Conservation (phyloP, 2,113 vertebrate genomes). For the Gymnorhina tibicen region DNA sequence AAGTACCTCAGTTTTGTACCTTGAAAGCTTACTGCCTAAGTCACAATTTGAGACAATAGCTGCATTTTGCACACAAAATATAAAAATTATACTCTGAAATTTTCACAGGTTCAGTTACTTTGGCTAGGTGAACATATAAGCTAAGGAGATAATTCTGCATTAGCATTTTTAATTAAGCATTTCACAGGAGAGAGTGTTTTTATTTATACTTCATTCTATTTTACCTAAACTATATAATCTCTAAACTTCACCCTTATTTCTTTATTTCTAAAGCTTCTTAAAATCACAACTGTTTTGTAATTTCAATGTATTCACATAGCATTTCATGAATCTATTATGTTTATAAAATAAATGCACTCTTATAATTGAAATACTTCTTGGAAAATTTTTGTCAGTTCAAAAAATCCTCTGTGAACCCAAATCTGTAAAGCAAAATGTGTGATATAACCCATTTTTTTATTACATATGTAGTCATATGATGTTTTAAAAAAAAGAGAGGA, state of each 20-base stretch:
- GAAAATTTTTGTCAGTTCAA: not conserved
- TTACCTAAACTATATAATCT: not conserved
- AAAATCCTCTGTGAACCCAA: not conserved
- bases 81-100: not conserved
- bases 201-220: not conserved
- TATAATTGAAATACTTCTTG: not conserved
- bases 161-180: not conserved
- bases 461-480: not conserved
- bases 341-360: not conserved
- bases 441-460: not conserved
- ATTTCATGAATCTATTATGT: not conserved
- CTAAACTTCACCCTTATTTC: not conserved
- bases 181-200: not conserved
- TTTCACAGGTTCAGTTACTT: not conserved
- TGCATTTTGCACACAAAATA: not conserved
- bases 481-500: not conserved
- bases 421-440: not conserved
- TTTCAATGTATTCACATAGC: not conserved
- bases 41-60: not conserved
- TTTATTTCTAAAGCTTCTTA: not conserved
- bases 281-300: not conserved
- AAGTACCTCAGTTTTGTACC: constrained; percentile 34
- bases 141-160: not conserved
- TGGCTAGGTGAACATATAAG: not conserved
- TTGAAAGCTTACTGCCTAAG: not conserved